Base-by-base conservation (phyloP, 2,888 invertebrate species). In the Lobophora halterata region DNA sequence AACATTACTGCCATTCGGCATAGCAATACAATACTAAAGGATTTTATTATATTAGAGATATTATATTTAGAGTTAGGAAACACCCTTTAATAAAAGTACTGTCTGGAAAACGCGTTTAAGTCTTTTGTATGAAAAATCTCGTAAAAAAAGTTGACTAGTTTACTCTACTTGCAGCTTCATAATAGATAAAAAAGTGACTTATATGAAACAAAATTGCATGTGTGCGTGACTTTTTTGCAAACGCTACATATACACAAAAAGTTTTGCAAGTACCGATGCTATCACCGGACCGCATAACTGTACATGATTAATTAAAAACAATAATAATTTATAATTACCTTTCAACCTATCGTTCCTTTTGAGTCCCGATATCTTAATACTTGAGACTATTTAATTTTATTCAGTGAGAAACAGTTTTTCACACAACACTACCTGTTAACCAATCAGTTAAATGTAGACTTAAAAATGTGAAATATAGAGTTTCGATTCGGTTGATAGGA, bases 301-400 rank as follows among this genome's bases (percentile, higher is more conserved):
- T 59, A 62, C 69, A 65, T 71, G 70, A 76, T 75, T 78, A 79
- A 77, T 79, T 77, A 73, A 78, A 77, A 69, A 73, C 73, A 70
- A 71, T 71, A 71, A 68, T 72, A 67, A 43, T 67, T 66, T 71
- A 69, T 73, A 72, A 74, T 77, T 68, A 71, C 56, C 54, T 55
- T 59, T 54, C 55, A 61, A 58, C 50, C 57, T 56, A 46, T 44
- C 37, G 27, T 35, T 28, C 40, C 37, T 35, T 47, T 48, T 26
- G 26, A 35, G 40, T 37, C 23, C 23, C 44, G 47, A 45, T 50
- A 47, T 42, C 42, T 50, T 45, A 30, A 42, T 50, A 27, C 29
- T 27, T 26, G 9, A 5, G 3, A 30, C 43, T 38, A 29, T 35
- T 36, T n/a, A n/a, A n/a, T n/a, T n/a, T n/a, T 40, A 46, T 32